These are phyloP conservation scores for Mus musculus DNA, from an alignment of 2,113 vertebrate genomes.

Conservation along the genomic window GRCm39 chr3:118709001-118709500, in stretches of 20 bases:
- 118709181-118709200: neutral
- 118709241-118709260: neutral
- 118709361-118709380: neutral
- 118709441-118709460: neutral
- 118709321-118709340: neutral
- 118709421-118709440: neutral
- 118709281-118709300: neutral
- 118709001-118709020: neutral
- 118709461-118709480: neutral
- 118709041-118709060: neutral
- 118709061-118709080: neutral
- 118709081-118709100: neutral
- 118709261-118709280: neutral
- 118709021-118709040: neutral
- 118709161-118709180: neutral
- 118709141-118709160: too few species aligned
- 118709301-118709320: neutral
- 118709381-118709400: neutral
- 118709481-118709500: constrained; percentile 46
- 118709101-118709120: neutral
- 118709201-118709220: neutral
- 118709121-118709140: neutral
- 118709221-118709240: neutral
- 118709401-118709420: neutral
- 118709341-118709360: constrained; percentile 43